Conservation (phyloP, 2,113 vertebrate species). For the human (Homo sapiens) region DNA sequence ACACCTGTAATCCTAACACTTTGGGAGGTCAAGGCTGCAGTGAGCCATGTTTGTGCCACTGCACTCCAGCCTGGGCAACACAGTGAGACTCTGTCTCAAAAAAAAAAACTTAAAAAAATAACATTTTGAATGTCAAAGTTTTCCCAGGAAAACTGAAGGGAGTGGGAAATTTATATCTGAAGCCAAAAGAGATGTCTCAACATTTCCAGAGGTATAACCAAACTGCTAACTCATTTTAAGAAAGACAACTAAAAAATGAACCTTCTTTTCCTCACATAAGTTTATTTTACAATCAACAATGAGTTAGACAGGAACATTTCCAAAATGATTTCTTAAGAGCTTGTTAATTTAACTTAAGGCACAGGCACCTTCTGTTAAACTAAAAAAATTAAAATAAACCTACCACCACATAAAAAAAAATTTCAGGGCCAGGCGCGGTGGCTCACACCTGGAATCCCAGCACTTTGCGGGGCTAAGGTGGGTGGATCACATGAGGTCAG, state of each 20-base stretch:
- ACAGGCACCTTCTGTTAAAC: not conserved
- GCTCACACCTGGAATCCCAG: too few relatives aligned
- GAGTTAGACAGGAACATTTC: not conserved
- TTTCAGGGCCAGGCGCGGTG: too few relatives aligned
- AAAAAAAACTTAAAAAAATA: too few relatives aligned
- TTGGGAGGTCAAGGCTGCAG: too few relatives aligned
- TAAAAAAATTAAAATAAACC: not conserved
- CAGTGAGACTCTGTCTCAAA: too few relatives aligned
- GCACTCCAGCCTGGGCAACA: too few relatives aligned
- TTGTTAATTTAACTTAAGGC: constrained; percentile 39
- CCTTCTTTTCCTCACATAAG: not conserved
- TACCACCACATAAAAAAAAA: not conserved
- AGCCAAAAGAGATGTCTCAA: constrained; percentile 29
- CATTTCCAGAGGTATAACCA: constrained; percentile 19
- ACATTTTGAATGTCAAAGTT: not conserved
- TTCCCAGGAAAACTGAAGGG: constrained; percentile 2
- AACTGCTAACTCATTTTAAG: not conserved
- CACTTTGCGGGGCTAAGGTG: too few relatives aligned
- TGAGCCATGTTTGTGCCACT: too few relatives aligned
- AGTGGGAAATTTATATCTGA: constrained; percentile 24
- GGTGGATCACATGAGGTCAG: too few relatives aligned
- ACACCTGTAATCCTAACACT: too few relatives aligned
- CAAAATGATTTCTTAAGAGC: not conserved
- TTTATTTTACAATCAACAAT: constrained; percentile 7
- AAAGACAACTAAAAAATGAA: constrained; percentile 46